These are phyloP conservation scores for Eugnorisma glareosa DNA, from an alignment of 2,888 invertebrate species.

Conservation along the genomic window DNA sequence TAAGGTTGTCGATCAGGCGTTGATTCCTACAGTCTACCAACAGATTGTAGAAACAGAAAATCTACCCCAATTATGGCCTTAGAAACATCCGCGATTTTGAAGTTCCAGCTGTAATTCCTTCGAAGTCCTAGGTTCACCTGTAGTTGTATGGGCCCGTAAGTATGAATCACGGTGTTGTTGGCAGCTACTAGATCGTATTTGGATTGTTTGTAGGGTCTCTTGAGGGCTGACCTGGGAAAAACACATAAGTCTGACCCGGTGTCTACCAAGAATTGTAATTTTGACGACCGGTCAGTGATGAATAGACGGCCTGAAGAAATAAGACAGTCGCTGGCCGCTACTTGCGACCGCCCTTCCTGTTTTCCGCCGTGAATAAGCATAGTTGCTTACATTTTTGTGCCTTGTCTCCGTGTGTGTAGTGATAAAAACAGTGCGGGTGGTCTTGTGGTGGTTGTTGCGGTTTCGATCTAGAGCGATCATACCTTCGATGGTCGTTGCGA, in stretches of 20 bases:
- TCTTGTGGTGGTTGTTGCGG: too few species aligned
- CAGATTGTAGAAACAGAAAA: too few species aligned
- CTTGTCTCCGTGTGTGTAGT: constrained; percentile 12
- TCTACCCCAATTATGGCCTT: too few species aligned
- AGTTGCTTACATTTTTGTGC: constrained; percentile 37
- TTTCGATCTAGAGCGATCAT: too few species aligned
- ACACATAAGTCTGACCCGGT: constrained; percentile 55
- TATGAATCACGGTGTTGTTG: constrained; percentile 67
- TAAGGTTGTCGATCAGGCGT: constrained; percentile 56
- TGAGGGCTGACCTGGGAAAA: constrained; percentile 46
- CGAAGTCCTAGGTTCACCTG: too few species aligned
- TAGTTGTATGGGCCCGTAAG: constrained; percentile 3
- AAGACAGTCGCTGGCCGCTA: constrained; percentile 55
- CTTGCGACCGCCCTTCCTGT: constrained; percentile 51
- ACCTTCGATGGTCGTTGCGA: too few species aligned
- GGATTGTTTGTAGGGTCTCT: not conserved
- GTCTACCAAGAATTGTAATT: too few species aligned
- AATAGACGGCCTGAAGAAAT: constrained; percentile 45
- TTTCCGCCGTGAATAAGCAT: constrained; percentile 42
- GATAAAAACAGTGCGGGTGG: constrained; percentile 30
- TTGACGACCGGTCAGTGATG: constrained; percentile 37
- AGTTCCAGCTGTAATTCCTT: too few species aligned
- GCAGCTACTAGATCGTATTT: constrained; percentile 68
- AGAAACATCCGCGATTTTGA: too few species aligned
- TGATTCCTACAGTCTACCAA: constrained; percentile 52